Evolutionary conservation across 1,140 invertebrate species (phyloP), one percentile per base, ranked within the genome.

Genomic region (Drosophila nebulosa): DNA sequence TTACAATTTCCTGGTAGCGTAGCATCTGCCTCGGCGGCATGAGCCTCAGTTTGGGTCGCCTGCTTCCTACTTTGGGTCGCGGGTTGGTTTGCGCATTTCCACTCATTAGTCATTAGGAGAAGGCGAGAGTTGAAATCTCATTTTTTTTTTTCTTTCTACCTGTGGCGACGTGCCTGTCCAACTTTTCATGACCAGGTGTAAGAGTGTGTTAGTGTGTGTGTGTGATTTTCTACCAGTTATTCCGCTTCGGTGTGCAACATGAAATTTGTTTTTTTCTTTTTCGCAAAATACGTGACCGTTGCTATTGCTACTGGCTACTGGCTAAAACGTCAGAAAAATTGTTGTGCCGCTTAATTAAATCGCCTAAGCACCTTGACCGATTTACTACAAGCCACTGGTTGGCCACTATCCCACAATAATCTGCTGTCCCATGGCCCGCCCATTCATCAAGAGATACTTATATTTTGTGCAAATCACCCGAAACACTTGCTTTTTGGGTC

Each of bases 291-390:
- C 81, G 83, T 85, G 81, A 85, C 83, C 64, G 55, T 30, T 53
- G 42, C 21, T 52, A 46, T 30, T 70, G 61, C 14, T 35, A 32
- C 10, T 32, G 4, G 10, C 30, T 12, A 12, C 9, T 18, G 4
- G 55, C n/a, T 39, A 58, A 58, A n/a, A 53, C 62, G 46, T 52
- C 57, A 9, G 27, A 64, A 67, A 50, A 68, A 39, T 39, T 60
- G 22, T 70, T 64, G 55, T 64, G 52, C 52, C 83, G 81, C 83
- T 57, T 86, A 81, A 85, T 85, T 85, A 88, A 85, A 72, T 71
- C 78, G 72, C 58, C 83, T 88, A 88, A 85, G 81, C 83, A 85
- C 83, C 81, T 85, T 86, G 81, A 81, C 81, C 81, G 68, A 83
- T 77, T 78, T 83, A 61, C 64, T 57, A 27, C 21, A 21, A 46